These are phyloP conservation scores for Dromococcyx pavoninus DNA, from an alignment of 2,797 vertebrate species.

Conservation along the genomic window DNA sequence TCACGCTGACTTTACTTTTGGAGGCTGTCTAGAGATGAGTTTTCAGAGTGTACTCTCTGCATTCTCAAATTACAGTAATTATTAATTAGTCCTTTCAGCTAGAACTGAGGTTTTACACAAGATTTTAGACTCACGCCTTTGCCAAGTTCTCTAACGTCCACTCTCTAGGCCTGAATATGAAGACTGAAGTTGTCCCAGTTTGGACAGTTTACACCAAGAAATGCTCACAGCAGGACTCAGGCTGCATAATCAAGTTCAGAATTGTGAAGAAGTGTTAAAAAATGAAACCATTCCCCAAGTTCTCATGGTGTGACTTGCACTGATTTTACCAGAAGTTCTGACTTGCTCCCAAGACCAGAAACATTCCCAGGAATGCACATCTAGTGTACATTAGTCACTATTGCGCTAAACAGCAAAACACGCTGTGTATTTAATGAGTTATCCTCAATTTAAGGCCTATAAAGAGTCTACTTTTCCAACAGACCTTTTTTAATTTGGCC, in stretches of 20 bases:
- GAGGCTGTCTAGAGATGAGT: not conserved
- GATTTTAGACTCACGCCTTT: not conserved
- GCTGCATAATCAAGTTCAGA: not conserved
- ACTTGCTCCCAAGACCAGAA: constrained; percentile 17
- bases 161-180: not conserved
- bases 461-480: constrained; percentile 58
- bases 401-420: constrained; percentile 34
- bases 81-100: constrained; percentile 10
- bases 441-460: constrained; percentile 58
- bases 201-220: not conserved
- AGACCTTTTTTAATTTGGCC: constrained; percentile 63
- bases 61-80: not conserved
- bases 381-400: constrained; percentile 11
- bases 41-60: not conserved
- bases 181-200: not conserved
- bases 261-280: not conserved
- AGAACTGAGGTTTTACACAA: not conserved
- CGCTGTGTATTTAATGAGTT: constrained; percentile 49
- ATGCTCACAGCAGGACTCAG: not conserved
- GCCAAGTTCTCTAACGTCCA: not conserved
- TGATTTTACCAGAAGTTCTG: constrained; percentile 9
- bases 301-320: not conserved
- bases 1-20: not conserved
- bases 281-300: not conserved
- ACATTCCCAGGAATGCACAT: constrained; percentile 16